Evolutionary conservation across 1,140 invertebrate species (phyloP).

Genomic region (Drosophila paulistorum): DNA sequence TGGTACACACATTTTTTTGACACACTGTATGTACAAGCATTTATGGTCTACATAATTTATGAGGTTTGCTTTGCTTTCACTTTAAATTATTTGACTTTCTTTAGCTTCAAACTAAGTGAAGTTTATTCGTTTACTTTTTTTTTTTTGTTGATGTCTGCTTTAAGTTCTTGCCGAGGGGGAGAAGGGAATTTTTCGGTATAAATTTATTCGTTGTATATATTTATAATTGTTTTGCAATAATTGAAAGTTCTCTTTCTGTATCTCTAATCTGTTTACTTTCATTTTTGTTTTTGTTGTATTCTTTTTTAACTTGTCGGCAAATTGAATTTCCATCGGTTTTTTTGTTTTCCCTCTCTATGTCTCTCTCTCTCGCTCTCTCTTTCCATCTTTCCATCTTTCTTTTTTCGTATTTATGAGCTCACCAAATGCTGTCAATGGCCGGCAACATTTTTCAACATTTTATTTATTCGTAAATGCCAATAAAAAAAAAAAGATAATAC

Average conservation of each 20-base stretch:
- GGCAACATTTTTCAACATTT: conserved; percentile 37
- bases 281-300: conserved; percentile 15
- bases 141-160: conserved; percentile 60
- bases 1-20: not conserved
- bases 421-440: conserved; percentile 49
- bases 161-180: conserved; percentile 30
- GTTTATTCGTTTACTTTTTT: not conserved
- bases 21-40: not conserved
- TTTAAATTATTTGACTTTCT: conserved; percentile 24
- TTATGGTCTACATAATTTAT: conserved; percentile 48
- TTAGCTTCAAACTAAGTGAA: conserved; percentile 23
- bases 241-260: not conserved
- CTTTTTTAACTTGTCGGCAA: conserved; percentile 30
- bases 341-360: not conserved
- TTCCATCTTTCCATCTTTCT: conserved; percentile 16
- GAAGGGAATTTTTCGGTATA: not conserved
- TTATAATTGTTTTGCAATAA: conserved; percentile 51
- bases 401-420: conserved; percentile 25
- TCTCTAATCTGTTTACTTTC: conserved; percentile 4
- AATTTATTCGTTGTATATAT: conserved; percentile 19
- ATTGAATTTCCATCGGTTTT: conserved; percentile 14
- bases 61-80: conserved; percentile 45
- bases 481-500: conserved; percentile 1
- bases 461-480: conserved; percentile 41
- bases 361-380: no score